phyloP scores from a whole-genome alignment of 2,888 invertebrate species.

The Drosophila barbarae region DNA sequence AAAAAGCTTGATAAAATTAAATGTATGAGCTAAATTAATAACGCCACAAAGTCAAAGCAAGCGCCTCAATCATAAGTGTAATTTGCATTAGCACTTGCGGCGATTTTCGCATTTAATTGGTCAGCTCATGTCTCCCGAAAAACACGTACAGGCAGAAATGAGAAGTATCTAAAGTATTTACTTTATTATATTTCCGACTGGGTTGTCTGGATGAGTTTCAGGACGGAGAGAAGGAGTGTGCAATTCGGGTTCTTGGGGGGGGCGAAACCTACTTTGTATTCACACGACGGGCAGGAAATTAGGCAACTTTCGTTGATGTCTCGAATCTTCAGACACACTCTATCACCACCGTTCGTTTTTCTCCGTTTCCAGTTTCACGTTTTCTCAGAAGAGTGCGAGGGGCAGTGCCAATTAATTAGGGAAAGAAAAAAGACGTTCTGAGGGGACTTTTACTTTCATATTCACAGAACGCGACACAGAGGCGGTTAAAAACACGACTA shows the following conservation, averaged over 20 bases:
- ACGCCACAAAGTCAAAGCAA: conserved; percentile 31
- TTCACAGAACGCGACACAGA: conserved; percentile 20
- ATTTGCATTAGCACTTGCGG: conserved; percentile 50
- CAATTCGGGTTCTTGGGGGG: conserved; percentile 7
- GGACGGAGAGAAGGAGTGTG: background rate
- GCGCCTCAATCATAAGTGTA: conserved; percentile 38
- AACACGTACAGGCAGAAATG: conserved; percentile 41
- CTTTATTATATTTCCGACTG: conserved; percentile 31
- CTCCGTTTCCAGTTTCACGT: conserved; percentile 6
- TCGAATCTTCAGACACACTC: conserved; percentile 28
- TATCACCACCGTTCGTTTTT: conserved; percentile 23
- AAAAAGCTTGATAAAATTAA: conserved; percentile 19
- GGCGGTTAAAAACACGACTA: conserved; percentile 58
- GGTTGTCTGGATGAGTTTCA: conserved; percentile 7
- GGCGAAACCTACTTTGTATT: conserved; percentile 45
- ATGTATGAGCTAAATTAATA: conserved; percentile 32
- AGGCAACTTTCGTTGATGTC: conserved; percentile 31
- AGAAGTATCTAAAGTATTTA: conserved; percentile 32
- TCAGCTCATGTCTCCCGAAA: conserved; percentile 9
- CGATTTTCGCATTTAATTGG: conserved; percentile 32
- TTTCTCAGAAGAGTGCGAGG: conserved; percentile 20
- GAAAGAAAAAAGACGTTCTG: conserved; percentile 4
- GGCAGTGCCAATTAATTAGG: conserved; percentile 29
- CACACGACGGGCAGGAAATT: conserved; percentile 49
- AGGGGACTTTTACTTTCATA: conserved; percentile 40